Evolutionary conservation across 2,888 invertebrate species (phyloP).

Genomic region (Miltochrista miniata): DNA sequence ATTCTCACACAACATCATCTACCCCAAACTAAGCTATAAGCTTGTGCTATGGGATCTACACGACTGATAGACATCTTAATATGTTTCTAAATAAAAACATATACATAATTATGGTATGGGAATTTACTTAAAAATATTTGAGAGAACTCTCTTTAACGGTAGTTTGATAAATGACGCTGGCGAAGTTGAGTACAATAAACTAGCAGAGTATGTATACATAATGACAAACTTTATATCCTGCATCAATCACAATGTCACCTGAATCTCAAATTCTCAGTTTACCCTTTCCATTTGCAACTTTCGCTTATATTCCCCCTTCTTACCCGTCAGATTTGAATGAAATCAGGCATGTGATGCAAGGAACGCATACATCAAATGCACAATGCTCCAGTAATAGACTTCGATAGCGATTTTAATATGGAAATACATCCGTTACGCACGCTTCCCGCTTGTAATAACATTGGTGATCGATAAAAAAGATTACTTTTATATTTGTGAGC

Average conservation of each 20-base stretch:
- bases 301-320: constrained; percentile 19
- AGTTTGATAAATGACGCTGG: too few relatives aligned
- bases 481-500: constrained; percentile 22
- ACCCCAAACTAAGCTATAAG: too few relatives aligned
- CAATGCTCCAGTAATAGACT: constrained; percentile 70
- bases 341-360: constrained; percentile 54
- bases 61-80: too few relatives aligned
- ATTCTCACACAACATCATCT: too few relatives aligned
- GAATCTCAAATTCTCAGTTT: constrained; percentile 54
- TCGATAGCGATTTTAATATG: constrained; percentile 63
- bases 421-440: constrained; percentile 67
- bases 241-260: constrained; percentile 72
- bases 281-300: constrained; percentile 36
- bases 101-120: too few relatives aligned
- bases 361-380: constrained; percentile 77
- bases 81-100: too few relatives aligned
- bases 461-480: constrained; percentile 50
- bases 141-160: too few relatives aligned
- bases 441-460: constrained; percentile 72
- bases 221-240: constrained; percentile 10
- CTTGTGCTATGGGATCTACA: too few relatives aligned
- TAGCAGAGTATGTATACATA: neutral
- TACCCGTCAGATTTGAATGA: constrained; percentile 61
- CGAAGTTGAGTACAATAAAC: too few relatives aligned
- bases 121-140: too few relatives aligned